Percentiles rank a stretch among this genome's conserved stretches.
Evolutionary conservation across 2,113 vertebrate genomes (phyloP).

Genomic region (Anser cygnoides): DNA sequence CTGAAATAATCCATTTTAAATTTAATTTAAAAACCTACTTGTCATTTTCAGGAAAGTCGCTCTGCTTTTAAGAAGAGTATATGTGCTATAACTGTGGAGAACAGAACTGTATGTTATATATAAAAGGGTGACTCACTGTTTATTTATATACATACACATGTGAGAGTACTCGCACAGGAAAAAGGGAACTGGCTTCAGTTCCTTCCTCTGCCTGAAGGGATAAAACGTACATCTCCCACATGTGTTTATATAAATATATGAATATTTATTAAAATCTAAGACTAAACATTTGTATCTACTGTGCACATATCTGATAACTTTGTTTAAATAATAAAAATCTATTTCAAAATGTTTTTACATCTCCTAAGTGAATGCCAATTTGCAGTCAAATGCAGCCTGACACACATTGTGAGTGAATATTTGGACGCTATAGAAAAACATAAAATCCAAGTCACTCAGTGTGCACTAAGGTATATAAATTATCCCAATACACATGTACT

Average conservation of each 20-base stretch:
- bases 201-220: neutral
- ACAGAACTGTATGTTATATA: neutral
- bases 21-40: neutral
- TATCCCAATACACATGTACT: neutral
- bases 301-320: neutral
- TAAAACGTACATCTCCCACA: neutral
- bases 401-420: neutral
- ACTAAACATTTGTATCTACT: neutral
- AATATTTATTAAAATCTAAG: neutral
- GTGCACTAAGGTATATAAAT: neutral
- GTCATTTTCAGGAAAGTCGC: neutral
- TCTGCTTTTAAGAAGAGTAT: neutral
- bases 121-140: neutral
- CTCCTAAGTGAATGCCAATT: neutral
- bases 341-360: neutral
- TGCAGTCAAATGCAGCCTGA: neutral
- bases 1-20: neutral
- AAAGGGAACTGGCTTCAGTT: neutral
- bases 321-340: conserved; percentile 12
- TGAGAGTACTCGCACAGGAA: neutral
- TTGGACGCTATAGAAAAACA: neutral
- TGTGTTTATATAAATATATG: neutral
- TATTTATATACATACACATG: neutral
- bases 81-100: neutral
- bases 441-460: neutral